Conservation (phyloP, 2,888 invertebrate species). For the Meteorus colon region DNA sequence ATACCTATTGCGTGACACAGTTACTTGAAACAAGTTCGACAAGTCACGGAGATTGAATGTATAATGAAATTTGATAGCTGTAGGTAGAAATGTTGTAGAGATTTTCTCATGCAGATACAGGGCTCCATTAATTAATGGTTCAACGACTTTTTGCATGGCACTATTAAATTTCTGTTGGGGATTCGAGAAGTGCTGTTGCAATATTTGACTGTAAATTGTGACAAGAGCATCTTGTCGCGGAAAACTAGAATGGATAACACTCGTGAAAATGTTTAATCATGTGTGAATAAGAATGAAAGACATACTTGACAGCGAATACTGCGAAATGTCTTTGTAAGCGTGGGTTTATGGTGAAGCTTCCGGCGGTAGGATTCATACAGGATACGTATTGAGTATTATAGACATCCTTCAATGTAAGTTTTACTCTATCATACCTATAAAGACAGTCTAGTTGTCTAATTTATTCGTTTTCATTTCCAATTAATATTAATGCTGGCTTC, state of each 20-base stretch:
- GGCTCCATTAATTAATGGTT: conserved; percentile 81
- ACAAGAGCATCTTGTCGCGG: conserved; percentile 87
- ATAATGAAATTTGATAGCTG: conserved; percentile 96
- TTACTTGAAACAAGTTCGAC: conserved; percentile 93
- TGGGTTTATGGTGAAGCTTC: conserved; percentile 94
- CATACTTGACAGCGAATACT: conserved; percentile 86
- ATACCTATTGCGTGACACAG: background rate
- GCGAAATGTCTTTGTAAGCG: conserved; percentile 91
- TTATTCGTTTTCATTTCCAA: background rate
- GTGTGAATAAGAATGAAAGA: conserved; percentile 34
- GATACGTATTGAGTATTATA: conserved; percentile 95
- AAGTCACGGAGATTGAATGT: conserved; percentile 94
- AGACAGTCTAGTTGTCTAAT: background rate
- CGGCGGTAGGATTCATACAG: conserved; percentile 97
- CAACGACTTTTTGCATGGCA: conserved; percentile 77
- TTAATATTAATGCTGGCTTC: background rate
- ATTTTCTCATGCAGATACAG: conserved; percentile 86
- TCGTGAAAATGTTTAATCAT: conserved; percentile 40
- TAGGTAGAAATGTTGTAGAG: conserved; percentile 87
- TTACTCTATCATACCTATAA: conserved; percentile 87
- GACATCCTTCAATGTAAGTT: conserved; percentile 90
- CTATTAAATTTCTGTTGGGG: conserved; percentile 81
- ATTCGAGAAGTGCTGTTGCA: conserved; percentile 83
- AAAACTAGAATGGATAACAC: conserved; percentile 77
- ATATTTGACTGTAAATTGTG: conserved; percentile 89